Evolutionary conservation across 2,888 invertebrate species (phyloP), one percentile per base, ranked within the genome.

Genomic region (Teinopalpus imperialis): DNA sequence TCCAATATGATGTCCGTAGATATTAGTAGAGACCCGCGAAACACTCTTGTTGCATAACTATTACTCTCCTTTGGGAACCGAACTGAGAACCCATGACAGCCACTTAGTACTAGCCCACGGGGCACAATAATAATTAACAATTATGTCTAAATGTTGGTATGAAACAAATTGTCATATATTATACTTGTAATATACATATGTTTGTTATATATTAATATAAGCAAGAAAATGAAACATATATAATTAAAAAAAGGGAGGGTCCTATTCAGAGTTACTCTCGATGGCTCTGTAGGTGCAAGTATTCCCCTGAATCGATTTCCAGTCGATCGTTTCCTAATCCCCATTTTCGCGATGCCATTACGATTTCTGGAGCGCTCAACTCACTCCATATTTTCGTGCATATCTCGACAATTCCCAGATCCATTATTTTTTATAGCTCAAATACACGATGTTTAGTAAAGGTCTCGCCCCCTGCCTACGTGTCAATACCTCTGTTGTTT

Each of bases 401-500:
- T 88, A 88, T 88, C 88, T 74, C 82, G 77, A 74, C 83, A 81
- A 87, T 87, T 87, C 80, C 77, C 70, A 83, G 85, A 86, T 83
- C 85, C 86, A 88, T 88, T 88, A 88, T 86, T 86, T 88, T 88
- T 88, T 88, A 88, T 88, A 75, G 79, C 66, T 69, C 66, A 81
- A 85, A 80, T 83, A 85, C 83, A 85, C 75, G 81, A 68, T 69
- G 80, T 76, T 81, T 78, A 82, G 74, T 69, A 63, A 66, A 73
- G 70, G 75, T 71, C 66, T 67, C 77, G 60, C 74, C 74, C 71
- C 79, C 72, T 68, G 69, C 71, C 74, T 74, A 70, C 66, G 70
- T 72, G 73, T 72, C 74, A 76, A 72, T 72, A 70, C 68, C 63
- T 64, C 56, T 65, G 58, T 57, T 58, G 59, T 59, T 13, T 20